phyloP scores from a whole-genome alignment of 2,797 vertebrate genomes.

The Rhodeus uyekii region DNA sequence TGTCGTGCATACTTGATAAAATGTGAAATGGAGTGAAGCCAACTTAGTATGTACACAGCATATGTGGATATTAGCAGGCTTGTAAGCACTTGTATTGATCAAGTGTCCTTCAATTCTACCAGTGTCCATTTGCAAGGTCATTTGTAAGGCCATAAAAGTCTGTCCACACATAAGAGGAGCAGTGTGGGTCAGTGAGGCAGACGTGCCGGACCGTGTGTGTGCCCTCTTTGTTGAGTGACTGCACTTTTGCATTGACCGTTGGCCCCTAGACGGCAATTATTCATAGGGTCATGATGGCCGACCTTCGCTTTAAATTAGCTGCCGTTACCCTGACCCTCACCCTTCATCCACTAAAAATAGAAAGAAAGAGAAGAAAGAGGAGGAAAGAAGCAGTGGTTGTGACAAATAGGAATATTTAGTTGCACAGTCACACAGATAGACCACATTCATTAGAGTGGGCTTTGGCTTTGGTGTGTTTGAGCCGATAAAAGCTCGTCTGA shows the following conservation, averaged over 20 bases:
- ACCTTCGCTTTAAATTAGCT: conserved; percentile 56
- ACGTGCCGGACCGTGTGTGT: conserved; percentile 7
- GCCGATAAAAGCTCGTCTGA: conserved; percentile 16
- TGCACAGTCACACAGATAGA: conserved; percentile 13
- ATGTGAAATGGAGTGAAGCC: background rate
- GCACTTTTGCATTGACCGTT: conserved; percentile 61
- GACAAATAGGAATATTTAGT: conserved; percentile 25
- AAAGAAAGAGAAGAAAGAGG: conserved; percentile 11
- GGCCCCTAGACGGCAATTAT: conserved; percentile 65
- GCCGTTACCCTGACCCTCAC: conserved; percentile 50
- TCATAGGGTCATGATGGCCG: conserved; percentile 57
- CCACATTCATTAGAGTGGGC: conserved; percentile 30
- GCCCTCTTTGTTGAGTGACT: conserved; percentile 57
- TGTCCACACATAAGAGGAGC: conserved; percentile 40
- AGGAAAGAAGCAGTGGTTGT: conserved; percentile 21
- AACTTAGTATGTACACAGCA: background rate
- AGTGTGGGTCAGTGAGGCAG: conserved; percentile 26
- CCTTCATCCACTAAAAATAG: conserved; percentile 38
- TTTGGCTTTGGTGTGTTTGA: conserved; percentile 12
- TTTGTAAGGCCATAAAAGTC: conserved; percentile 52
- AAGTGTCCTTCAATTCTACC: conserved; percentile 13
- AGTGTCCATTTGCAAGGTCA: conserved; percentile 70
- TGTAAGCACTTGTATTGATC: conserved; percentile 18
- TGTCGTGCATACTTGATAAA: background rate
- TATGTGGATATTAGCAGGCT: conserved; percentile 24